Base-by-base conservation (phyloP, 1,140 invertebrate genomes). In the Camponotus vicinus region DNA sequence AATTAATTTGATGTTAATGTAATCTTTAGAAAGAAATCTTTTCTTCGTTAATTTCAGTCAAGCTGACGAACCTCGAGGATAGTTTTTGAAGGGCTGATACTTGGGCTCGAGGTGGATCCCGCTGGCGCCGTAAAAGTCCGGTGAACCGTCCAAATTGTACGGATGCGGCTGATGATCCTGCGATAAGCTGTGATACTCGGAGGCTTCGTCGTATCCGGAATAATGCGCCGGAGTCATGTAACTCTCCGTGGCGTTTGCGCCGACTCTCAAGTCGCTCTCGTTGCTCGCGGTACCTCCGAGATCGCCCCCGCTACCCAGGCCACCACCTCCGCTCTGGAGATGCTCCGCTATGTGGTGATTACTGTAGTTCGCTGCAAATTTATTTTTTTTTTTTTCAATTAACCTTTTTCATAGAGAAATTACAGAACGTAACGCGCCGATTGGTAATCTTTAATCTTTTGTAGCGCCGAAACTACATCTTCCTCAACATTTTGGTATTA, bases 121-220 rank as follows among this genome's bases (percentile, higher is more conserved):
- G 76, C 93, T 95, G 67, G 95, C 90, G 88, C 96, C 95, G 87
- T 98, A 98, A 91, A 98, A 98, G 91, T 98, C 97, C 63, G 97
- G 97, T 90, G 97, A 97, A 89, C 95, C 96, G 76, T 98, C 97
- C 86, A 96, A 93, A 86, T 95, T 96, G 88, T 96, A 96, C 59
- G 95, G 92, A 91, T 95, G 94, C 76, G 95, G 93, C 82, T 96
- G 96, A 88, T 96, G 96, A 75, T 95, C 94, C 80, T 95, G 93
- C 59, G 97, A 96, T 37, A 97, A 91, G 85, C 96, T 96, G 88
- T 97, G 97, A 93, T 98, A 98, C 66, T 98, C 97, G 73, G 96
- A 94, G 8, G 95, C 94, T 34, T 96, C 96, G 49, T 97, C 97
- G 91, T 96, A 96, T 11, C 94, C 95, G 79, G 95, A 95, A 91